phyloP scores from a whole-genome alignment of 1,140 invertebrate species.

The Bombus consobrinus region DNA sequence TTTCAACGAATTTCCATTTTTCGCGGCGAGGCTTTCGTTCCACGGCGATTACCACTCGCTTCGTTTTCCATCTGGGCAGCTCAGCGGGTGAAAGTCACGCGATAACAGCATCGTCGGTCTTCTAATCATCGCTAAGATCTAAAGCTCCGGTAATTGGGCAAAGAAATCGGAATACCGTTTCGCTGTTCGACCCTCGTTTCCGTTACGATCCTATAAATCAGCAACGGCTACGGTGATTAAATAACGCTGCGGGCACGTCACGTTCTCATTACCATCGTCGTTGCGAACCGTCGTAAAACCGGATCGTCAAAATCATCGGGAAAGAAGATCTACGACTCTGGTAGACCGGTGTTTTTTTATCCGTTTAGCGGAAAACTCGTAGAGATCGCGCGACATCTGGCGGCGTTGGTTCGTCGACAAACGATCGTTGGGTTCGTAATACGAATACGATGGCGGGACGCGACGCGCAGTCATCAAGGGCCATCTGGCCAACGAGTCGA shows the following conservation, averaged over 20 bases:
- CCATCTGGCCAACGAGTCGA: conserved; percentile 41
- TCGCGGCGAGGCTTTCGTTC: not conserved
- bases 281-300: too few species aligned
- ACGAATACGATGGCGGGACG: not conserved
- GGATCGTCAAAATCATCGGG: too few species aligned
- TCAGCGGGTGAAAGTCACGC: conserved; percentile 24
- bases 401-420: not conserved
- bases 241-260: too few species aligned
- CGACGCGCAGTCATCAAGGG: not conserved
- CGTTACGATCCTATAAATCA: too few species aligned
- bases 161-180: not conserved
- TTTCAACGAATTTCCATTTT: not conserved
- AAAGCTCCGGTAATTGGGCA: conserved; percentile 7
- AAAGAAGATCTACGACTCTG: not conserved
- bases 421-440: not conserved
- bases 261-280: too few species aligned
- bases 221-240: too few species aligned
- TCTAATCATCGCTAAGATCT: conserved; percentile 19
- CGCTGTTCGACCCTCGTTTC: too few species aligned
- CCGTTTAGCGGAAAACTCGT: not conserved
- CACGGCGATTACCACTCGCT: not conserved
- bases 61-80: not conserved
- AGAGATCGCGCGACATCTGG: not conserved
- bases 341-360: not conserved
- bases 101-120: not conserved